These are phyloP conservation scores for Zaprionus obscuricornis DNA, from an alignment of 2,888 invertebrate species.

Conservation along the genomic window DNA sequence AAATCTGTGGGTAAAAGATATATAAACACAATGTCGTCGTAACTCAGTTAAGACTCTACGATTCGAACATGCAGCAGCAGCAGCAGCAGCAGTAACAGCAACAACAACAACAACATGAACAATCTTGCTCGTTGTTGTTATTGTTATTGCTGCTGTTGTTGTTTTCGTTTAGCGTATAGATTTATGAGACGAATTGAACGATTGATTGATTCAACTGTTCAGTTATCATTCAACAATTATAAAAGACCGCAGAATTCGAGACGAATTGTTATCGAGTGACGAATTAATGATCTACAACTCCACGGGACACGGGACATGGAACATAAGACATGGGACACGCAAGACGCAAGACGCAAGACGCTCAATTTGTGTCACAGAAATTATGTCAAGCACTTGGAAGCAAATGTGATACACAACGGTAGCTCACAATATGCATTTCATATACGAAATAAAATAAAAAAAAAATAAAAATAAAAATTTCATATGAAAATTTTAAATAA, in stretches of 20 bases:
- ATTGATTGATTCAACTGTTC: slow-evolving; percentile 68
- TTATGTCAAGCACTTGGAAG: slow-evolving; percentile 67
- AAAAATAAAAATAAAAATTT: too few relatives aligned
- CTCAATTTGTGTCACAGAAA: slow-evolving; percentile 61
- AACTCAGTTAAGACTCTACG: slow-evolving; percentile 54
- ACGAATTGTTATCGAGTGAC: slow-evolving; percentile 70
- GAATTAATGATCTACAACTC: slow-evolving; percentile 65
- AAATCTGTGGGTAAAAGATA: slow-evolving; percentile 50
- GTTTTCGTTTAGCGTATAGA: slow-evolving; percentile 47
- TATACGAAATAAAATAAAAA: slow-evolving; percentile 6
- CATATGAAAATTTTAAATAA: slow-evolving; percentile 10
- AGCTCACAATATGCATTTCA: slow-evolving; percentile 56
- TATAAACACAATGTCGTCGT: slow-evolving; percentile 57
- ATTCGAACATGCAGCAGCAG: too few relatives aligned
- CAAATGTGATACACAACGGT: too few relatives aligned
- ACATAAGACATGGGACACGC: too few relatives aligned
- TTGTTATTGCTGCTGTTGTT: too few relatives aligned
- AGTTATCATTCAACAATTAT: slow-evolving; percentile 79
- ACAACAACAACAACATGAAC: too few relatives aligned
- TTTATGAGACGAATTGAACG: slow-evolving; percentile 68
- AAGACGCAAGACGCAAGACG: too few relatives aligned
- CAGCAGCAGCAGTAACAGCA: too few relatives aligned
- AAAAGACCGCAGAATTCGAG: slow-evolving; percentile 40
- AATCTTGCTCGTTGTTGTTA: too few relatives aligned
- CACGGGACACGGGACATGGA: too few relatives aligned